phyloP scores from a whole-genome alignment of 2,888 invertebrate genomes.

The Lasioglossum calceatum region DNA sequence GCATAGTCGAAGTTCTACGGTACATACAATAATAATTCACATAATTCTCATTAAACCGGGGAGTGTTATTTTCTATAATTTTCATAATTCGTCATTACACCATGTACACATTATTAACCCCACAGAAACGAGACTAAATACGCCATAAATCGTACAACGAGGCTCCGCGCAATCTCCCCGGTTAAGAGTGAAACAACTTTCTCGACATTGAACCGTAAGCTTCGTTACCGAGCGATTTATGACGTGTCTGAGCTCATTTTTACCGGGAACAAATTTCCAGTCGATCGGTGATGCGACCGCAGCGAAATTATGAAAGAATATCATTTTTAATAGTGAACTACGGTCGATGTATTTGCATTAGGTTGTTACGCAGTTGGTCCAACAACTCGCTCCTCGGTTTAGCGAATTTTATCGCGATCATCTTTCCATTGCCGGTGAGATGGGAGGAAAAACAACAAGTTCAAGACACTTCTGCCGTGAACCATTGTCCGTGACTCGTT shows the following conservation, averaged over 20 bases:
- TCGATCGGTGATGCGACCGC: not conserved
- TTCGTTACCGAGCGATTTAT: not conserved
- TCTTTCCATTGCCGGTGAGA: not conserved
- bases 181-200: not conserved
- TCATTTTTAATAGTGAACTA: not conserved
- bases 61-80: not conserved
- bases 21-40: not conserved
- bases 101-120: not conserved
- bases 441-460: constrained; percentile 12
- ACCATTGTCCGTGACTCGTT: constrained; percentile 3
- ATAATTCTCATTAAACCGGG: not conserved
- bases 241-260: not conserved
- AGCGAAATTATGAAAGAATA: not conserved
- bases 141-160: not conserved
- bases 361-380: not conserved
- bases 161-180: not conserved
- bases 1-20: too few species aligned
- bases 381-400: not conserved
- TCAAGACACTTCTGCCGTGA: constrained; percentile 7
- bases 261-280: not conserved
- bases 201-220: not conserved
- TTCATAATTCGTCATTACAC: not conserved
- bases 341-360: not conserved
- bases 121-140: not conserved
- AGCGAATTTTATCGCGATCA: not conserved